These are phyloP conservation scores for Drosophila recens DNA, from an alignment of 2,888 invertebrate species.

Conservation along the genomic window DNA sequence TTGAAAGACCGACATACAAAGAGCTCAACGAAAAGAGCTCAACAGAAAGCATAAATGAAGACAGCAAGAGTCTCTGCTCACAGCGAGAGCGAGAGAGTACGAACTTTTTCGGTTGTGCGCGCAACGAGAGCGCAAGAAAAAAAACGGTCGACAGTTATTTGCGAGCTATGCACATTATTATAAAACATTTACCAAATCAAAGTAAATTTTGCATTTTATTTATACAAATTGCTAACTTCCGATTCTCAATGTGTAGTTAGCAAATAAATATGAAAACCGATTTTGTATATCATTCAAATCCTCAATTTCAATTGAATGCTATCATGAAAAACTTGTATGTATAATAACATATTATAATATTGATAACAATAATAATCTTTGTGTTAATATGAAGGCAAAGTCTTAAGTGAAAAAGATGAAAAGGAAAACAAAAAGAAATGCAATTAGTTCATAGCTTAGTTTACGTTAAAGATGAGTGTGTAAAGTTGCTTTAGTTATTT, in stretches of 20 bases:
- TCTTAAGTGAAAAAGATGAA: conserved; percentile 13
- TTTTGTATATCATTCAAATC: conserved; percentile 29
- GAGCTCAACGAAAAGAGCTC: too few species aligned
- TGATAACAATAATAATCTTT: conserved; percentile 20
- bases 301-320: conserved; percentile 30
- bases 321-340: conserved; percentile 29
- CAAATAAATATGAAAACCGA: conserved; percentile 40
- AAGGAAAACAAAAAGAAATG: conserved; percentile 42
- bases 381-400: conserved; percentile 34
- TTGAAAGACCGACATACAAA: too few species aligned
- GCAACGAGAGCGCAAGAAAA: too few species aligned
- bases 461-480: conserved; percentile 60
- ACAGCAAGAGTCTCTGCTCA: too few species aligned
- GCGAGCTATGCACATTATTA: too few species aligned
- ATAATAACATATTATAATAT: conserved; percentile 24
- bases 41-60: too few species aligned
- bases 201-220: conserved; percentile 35
- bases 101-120: too few species aligned
- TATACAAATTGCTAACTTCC: conserved; percentile 24
- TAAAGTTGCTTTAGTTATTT: conserved; percentile 72
- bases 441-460: conserved; percentile 64
- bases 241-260: conserved; percentile 60
- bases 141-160: too few species aligned
- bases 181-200: conserved; percentile 17
- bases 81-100: too few species aligned